Conservation (phyloP, 2,888 invertebrate species). For the Oscheius onirici region DNA sequence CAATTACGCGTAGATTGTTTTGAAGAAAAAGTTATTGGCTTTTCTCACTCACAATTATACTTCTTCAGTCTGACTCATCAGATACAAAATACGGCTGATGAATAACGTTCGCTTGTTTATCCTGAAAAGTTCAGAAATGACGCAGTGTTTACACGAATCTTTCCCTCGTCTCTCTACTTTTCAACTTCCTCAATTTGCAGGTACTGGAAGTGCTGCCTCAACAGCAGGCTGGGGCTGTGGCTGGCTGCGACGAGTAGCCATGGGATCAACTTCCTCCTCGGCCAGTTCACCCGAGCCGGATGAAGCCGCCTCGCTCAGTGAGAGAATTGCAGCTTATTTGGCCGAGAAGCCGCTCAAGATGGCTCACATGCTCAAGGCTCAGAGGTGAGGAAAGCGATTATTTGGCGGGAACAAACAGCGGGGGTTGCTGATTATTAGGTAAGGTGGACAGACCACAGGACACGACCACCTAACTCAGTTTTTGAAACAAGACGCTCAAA, state of each 20-base stretch:
- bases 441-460: too few relatives aligned
- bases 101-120: too few relatives aligned
- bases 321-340: constrained; percentile 23
- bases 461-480: too few relatives aligned
- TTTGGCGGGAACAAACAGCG: background rate
- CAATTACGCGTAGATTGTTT: too few relatives aligned
- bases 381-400: constrained; percentile 43
- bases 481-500: too few relatives aligned
- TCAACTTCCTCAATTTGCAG: background rate
- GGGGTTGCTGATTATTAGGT: constrained; percentile 1
- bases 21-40: too few relatives aligned
- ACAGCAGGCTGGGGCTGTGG: constrained; percentile 23
- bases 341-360: constrained; percentile 62
- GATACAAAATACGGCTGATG: too few relatives aligned
- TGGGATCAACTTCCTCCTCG: constrained; percentile 34
- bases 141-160: too few relatives aligned
- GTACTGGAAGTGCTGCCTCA: constrained; percentile 22
- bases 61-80: too few relatives aligned
- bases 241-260: constrained; percentile 27
- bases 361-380: constrained; percentile 61
- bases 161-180: too few relatives aligned
- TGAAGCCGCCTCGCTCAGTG: constrained; percentile 21
- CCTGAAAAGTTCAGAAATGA: too few relatives aligned
- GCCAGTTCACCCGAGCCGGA: constrained; percentile 29
- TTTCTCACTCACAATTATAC: too few relatives aligned